Evolutionary conservation across 2,113 vertebrate species (phyloP).

Genomic region (Desmodus rotundus): DNA sequence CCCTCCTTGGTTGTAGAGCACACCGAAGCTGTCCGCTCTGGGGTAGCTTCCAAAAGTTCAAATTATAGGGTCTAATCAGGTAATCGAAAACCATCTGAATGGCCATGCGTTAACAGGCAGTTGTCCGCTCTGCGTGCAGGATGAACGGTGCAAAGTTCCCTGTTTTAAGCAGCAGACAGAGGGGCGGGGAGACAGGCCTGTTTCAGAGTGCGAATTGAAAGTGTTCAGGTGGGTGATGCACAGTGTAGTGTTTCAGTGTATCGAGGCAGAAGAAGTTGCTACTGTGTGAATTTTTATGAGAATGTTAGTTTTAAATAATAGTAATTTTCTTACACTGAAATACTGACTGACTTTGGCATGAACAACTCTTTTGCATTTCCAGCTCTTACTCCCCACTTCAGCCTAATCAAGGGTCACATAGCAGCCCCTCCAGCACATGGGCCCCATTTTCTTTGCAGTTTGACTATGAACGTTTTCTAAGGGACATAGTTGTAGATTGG

Average conservation of each 20-base stretch:
- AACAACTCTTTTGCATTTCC: constrained; percentile 29
- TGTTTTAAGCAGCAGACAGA: background rate
- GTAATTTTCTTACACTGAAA: constrained; percentile 46
- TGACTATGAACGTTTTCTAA: constrained; percentile 39
- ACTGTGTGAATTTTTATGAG: constrained; percentile 47
- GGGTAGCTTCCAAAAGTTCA: background rate
- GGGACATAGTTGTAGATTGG: background rate
- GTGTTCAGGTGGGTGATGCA: background rate
- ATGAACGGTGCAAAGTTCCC: background rate
- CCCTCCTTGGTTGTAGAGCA: background rate
- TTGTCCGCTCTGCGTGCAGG: background rate
- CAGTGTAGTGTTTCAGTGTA: background rate
- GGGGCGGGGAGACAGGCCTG: background rate
- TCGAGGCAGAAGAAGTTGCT: background rate
- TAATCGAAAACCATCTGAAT: background rate
- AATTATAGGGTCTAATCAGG: constrained; percentile 10
- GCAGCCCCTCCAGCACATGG: constrained; percentile 24
- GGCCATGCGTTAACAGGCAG: background rate
- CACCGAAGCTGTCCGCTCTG: background rate
- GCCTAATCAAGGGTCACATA: constrained; percentile 41
- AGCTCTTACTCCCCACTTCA: constrained; percentile 34
- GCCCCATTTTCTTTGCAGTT: constrained; percentile 44
- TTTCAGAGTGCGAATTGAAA: background rate
- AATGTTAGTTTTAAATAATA: constrained; percentile 54
- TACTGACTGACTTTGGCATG: background rate